Percentiles rank a stretch among this genome's conserved stretches.
Conservation (phyloP, 2,113 vertebrate species). For the Eurystomus gularis region DNA sequence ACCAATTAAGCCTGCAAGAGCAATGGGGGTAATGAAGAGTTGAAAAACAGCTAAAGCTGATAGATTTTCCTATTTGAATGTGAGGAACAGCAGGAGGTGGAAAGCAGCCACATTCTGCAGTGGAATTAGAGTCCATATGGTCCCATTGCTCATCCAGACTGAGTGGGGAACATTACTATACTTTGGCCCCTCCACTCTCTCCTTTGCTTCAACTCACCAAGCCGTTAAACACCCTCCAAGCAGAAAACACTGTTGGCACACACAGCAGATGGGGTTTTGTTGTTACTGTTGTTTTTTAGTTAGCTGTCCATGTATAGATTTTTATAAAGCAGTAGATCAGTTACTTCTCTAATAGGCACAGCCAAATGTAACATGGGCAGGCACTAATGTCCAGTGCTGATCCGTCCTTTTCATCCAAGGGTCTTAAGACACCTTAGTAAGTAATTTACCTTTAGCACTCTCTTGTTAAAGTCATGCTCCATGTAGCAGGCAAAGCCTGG, state of each 20-base stretch:
- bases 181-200: neutral
- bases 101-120: slow-evolving; percentile 10
- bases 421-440: neutral
- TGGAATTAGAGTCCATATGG: slow-evolving; percentile 21
- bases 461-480: neutral
- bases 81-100: neutral
- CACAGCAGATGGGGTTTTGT: neutral
- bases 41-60: slow-evolving; percentile 28
- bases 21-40: neutral
- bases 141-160: slow-evolving; percentile 5
- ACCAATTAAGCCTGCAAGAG: slow-evolving; percentile 77
- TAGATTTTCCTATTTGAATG: neutral
- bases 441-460: neutral
- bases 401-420: neutral
- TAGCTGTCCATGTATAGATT: neutral
- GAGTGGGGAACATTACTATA: neutral
- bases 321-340: neutral
- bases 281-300: neutral
- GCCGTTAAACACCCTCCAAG: neutral
- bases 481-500: neutral
- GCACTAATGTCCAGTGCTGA: neutral
- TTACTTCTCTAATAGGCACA: neutral
- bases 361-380: neutral
- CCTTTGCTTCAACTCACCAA: neutral
- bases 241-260: neutral